Conservation (phyloP, 2,797 vertebrate genomes). For the Naso thynnoides region DNA sequence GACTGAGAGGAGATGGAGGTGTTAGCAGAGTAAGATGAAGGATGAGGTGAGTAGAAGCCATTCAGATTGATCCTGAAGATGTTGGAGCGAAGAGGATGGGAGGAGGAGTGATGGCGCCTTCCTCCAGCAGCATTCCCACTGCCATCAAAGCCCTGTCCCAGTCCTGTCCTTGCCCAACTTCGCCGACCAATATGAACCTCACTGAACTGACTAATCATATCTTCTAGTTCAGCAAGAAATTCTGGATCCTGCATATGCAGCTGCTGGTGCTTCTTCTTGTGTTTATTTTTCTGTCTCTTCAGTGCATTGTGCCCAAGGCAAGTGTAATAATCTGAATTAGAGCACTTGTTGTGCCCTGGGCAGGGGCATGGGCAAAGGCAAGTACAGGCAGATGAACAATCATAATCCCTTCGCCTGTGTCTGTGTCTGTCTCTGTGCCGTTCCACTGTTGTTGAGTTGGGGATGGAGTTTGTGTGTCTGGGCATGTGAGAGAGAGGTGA, state of each 20-base stretch:
- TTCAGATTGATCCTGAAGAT: conserved; percentile 98
- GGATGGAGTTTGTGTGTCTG: conserved; percentile 75
- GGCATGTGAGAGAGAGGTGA: conserved; percentile 68
- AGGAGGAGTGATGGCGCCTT: conserved; percentile 73
- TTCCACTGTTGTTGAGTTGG: conserved; percentile 57
- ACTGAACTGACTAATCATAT: conserved; percentile 90
- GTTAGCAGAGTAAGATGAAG: conserved; percentile 77
- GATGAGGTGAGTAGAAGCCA: conserved; percentile 95
- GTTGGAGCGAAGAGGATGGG: conserved; percentile 92
- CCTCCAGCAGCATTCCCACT: conserved; percentile 65
- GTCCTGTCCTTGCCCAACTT: conserved; percentile 74
- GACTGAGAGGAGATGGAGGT: conserved; percentile 85
- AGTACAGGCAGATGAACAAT: conserved; percentile 80
- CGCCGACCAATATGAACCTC: conserved; percentile 93
- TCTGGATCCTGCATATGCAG: conserved; percentile 93
- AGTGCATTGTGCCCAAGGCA: conserved; percentile 89
- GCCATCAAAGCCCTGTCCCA: conserved; percentile 68
- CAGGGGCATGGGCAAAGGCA: conserved; percentile 76
- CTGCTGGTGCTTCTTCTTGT: conserved; percentile 97
- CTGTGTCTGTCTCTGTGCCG: conserved; percentile 93
- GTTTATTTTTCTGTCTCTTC: conserved; percentile 94
- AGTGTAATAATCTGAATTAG: conserved; percentile 70
- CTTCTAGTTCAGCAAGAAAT: conserved; percentile 93
- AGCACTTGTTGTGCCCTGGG: conserved; percentile 75
- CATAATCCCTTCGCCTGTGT: conserved; percentile 90